Percentiles rank a stretch among this genome's conserved stretches.
phyloP scores from a whole-genome alignment of 2,113 vertebrate genomes.

The Leucoraja erinaceus region DNA sequence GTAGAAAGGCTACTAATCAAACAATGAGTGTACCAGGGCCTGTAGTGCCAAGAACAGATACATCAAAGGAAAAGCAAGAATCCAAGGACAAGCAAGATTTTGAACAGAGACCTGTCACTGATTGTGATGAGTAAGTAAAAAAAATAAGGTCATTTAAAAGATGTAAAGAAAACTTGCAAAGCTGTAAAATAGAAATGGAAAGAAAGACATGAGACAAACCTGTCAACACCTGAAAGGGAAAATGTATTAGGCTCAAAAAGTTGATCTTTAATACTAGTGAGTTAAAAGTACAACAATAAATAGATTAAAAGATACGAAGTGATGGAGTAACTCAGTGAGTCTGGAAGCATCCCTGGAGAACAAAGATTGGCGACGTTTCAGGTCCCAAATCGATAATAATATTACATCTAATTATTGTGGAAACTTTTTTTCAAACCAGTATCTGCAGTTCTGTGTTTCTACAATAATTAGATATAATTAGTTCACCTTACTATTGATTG shows the following conservation, averaged over 20 bases:
- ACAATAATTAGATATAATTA: background rate
- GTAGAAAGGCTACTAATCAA: background rate
- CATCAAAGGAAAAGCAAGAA: background rate
- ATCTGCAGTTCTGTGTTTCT: background rate
- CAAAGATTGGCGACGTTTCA: no score
- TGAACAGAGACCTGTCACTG: background rate
- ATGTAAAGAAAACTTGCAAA: background rate
- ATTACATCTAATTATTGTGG: no score
- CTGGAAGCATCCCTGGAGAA: no score
- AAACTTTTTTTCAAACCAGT: no score
- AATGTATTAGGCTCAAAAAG: no score
- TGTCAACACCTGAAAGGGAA: background rate
- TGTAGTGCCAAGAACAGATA: background rate
- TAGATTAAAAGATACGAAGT: no score
- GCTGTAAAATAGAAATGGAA: background rate
- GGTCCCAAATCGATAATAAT: no score
- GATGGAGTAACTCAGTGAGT: no score
- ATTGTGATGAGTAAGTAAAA: background rate
- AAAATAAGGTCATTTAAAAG: background rate
- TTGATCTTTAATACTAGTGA: background rate
- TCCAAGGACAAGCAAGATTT: background rate
- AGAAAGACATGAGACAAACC: background rate
- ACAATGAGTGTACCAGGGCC: background rate
- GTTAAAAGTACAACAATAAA: background rate
- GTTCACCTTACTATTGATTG: background rate